Evolutionary conservation across 2,888 invertebrate genomes (phyloP).

Genomic region (Leucophora obtusa): DNA sequence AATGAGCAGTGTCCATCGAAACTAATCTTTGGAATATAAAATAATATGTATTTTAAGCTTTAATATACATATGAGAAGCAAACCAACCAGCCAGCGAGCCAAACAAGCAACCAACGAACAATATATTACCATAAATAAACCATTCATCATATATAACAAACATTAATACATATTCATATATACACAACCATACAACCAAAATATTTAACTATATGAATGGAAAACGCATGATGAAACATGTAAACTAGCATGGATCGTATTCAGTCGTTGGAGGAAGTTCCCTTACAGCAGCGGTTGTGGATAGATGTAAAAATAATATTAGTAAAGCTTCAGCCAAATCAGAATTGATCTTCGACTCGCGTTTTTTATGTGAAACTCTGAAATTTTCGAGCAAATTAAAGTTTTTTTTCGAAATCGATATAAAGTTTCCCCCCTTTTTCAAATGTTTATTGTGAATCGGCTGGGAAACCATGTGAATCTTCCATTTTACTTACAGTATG

Average conservation of each 20-base stretch:
- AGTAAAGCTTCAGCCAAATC: too few species aligned
- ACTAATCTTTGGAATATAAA: conserved; percentile 17
- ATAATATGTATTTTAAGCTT: conserved; percentile 19
- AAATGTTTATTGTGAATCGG: too few species aligned
- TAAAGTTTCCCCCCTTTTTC: too few species aligned
- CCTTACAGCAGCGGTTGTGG: too few species aligned
- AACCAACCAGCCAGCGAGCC: conserved; percentile 11
- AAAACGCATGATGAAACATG: neutral
- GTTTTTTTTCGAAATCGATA: too few species aligned
- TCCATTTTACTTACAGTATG: too few species aligned
- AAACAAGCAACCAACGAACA: conserved; percentile 11
- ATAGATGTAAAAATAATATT: too few species aligned
- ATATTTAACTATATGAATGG: neutral
- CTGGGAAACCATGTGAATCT: too few species aligned
- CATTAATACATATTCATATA: neutral
- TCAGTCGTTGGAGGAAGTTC: too few species aligned
- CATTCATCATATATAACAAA: conserved; percentile 38
- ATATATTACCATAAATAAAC: conserved; percentile 47
- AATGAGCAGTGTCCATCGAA: conserved; percentile 17
- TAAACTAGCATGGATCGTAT: neutral
- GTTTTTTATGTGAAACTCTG: too few species aligned
- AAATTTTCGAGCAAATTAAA: too few species aligned
- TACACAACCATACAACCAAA: neutral
- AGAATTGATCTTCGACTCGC: too few species aligned
- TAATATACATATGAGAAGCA: neutral